Conservation (phyloP, 2,113 vertebrate genomes). For the Pardalotus punctatus region DNA sequence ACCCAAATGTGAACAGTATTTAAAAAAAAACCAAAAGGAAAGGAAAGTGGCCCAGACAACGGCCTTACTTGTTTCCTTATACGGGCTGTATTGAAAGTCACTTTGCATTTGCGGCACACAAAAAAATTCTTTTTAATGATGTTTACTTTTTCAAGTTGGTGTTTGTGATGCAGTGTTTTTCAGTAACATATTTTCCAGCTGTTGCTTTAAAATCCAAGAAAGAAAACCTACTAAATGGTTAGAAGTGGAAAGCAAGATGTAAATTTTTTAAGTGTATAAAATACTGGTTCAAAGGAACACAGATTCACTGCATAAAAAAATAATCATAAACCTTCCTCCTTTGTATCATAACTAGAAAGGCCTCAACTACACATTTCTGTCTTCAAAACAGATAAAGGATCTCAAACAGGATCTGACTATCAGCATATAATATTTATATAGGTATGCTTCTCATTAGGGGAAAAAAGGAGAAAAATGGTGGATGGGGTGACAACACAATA, state of each 20-base stretch:
- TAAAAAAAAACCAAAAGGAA: not conserved
- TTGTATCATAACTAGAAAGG: not conserved
- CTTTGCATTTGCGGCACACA: not conserved
- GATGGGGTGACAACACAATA: accelerated
- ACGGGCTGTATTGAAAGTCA: not conserved
- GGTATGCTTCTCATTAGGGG: not conserved
- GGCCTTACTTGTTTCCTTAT: not conserved
- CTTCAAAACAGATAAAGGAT: not conserved
- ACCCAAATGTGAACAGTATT: not conserved
- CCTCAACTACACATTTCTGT: not conserved
- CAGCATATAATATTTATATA: not conserved
- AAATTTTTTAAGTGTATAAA: slow-evolving; percentile 16
- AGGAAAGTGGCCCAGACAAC: not conserved
- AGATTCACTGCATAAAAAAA: not conserved
- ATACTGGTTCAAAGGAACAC: slow-evolving; percentile 2
- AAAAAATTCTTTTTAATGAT: slow-evolving; percentile 17
- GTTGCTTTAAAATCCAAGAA: slow-evolving; percentile 32
- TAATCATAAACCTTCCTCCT: not conserved
- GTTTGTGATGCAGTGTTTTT: slow-evolving; percentile 16
- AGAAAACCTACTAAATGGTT: slow-evolving; percentile 4
- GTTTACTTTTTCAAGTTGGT: slow-evolving; percentile 21
- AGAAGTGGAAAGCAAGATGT: not conserved
- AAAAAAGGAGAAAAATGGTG: not conserved
- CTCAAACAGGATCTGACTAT: not conserved
- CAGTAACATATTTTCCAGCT: slow-evolving; percentile 36